Evolutionary conservation across 1,140 invertebrate species (phyloP), one percentile per base, ranked within the genome.

Genomic region (Scylla paramamosain): DNA sequence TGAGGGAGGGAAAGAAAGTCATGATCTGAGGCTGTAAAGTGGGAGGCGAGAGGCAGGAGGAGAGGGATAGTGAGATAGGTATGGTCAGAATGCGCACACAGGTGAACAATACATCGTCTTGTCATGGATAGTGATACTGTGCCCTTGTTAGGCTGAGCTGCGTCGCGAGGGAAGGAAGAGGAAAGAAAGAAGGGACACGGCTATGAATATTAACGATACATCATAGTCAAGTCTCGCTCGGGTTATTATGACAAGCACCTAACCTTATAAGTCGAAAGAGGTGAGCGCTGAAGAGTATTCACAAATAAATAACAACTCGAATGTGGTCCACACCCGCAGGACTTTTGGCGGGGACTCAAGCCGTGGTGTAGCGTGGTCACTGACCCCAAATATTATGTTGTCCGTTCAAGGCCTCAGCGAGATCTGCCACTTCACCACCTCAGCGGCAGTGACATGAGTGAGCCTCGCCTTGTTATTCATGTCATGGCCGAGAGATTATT

Each of bases 301-400:
- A 77, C 20, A n/a, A 77, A 20, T 12, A 20, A 59, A 59, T 59
- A 59, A 77, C 20, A 20, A n/a, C 67, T 77, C 67, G 6, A 77
- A 77, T 77, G 67, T 77, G 67, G 67, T 77, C 67, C 20, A 77
- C n/a, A 77, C 10, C 67, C n/a, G 16, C 67, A n/a, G 67, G 67
- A 20, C 10, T 77, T 77, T 77, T 77, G 67, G 67, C 67, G 67
- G 67, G 67, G 67, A 77, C 67, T 77, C 67, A 77, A n/a, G 67
- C 67, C 8, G 20, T 25, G 67, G 67, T n/a, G 67, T 25, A 77
- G 67, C 67, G 67, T 77, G 67, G 67, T 77, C 67, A n/a, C 20
- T 77, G 67, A 77, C 67, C 67, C 20, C 67, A 25, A 77, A 77
- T 77, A 77, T 77, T 77, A 77, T 77, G 67, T 77, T 77, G 67